Evolutionary conservation across 2,113 vertebrate species (phyloP).

Genomic region (Sigmodon hispidus): DNA sequence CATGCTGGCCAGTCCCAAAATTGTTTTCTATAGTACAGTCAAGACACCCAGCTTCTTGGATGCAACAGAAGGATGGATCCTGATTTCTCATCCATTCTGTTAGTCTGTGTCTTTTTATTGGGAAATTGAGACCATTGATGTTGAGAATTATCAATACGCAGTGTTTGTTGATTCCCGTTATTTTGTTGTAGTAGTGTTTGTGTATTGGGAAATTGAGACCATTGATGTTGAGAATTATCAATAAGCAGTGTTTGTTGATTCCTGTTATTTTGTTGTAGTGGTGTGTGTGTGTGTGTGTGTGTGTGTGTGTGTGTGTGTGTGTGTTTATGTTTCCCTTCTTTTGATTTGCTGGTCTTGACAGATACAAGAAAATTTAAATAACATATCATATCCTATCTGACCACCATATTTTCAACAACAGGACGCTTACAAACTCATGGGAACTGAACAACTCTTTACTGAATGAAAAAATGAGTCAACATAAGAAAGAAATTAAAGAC

Average conservation of each 20-base stretch:
- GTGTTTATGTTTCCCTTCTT: neutral
- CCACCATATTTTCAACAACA: neutral
- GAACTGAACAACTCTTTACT: neutral
- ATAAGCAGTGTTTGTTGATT: neutral
- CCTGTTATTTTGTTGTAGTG: neutral
- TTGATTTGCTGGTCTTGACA: neutral
- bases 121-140: neutral
- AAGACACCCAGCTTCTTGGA: neutral
- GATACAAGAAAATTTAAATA: neutral
- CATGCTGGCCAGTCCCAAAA: neutral
- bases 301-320: neutral
- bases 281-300: neutral
- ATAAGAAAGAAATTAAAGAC: neutral
- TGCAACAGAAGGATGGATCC: neutral
- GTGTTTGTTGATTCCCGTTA: neutral
- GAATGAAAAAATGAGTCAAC: neutral
- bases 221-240: neutral
- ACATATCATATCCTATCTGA: neutral
- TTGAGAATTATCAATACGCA: neutral
- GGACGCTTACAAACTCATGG: neutral
- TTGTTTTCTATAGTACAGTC: neutral
- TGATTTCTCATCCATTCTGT: neutral
- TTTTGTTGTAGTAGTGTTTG: neutral
- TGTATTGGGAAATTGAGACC: neutral
- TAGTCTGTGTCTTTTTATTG: neutral